Conservation (phyloP, 2,888 invertebrate genomes). For the Octonoba sinensis region DNA sequence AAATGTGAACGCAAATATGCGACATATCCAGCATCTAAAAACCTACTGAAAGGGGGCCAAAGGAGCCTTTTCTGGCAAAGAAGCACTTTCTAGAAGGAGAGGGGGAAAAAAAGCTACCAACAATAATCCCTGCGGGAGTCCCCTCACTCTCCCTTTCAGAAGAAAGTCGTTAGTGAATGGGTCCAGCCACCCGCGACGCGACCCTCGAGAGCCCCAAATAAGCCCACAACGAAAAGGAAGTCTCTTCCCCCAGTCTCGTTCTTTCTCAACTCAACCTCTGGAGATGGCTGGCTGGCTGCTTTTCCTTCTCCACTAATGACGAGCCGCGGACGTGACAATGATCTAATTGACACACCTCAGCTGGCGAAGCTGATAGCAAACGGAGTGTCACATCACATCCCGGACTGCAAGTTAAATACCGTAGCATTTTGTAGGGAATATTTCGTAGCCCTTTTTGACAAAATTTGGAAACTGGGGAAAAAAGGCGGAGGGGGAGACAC, state of each 20-base stretch:
- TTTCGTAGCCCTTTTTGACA: too few species aligned
- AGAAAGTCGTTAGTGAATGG: slow-evolving; percentile 26
- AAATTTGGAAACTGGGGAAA: too few species aligned
- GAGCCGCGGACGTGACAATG: background rate
- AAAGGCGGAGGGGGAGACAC: too few species aligned
- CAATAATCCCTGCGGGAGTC: background rate
- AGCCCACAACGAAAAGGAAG: slow-evolving; percentile 1
- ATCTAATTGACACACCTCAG: background rate
- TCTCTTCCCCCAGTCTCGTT: background rate
- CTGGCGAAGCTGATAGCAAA: background rate
- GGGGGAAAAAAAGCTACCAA: too few species aligned
- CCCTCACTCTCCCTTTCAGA: background rate
- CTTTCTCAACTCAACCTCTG: background rate
- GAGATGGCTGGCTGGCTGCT: too few species aligned
- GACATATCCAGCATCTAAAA: too few species aligned
- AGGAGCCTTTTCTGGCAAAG: too few species aligned
- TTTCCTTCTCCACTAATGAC: background rate
- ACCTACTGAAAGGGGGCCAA: too few species aligned
- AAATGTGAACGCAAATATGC: background rate
- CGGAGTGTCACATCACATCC: background rate
- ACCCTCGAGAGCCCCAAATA: slow-evolving; percentile 7
- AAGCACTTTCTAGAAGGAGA: too few species aligned
- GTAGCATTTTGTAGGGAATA: too few species aligned
- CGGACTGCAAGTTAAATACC: too few species aligned
- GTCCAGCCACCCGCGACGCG: slow-evolving; percentile 24